Base-by-base conservation (phyloP, 2,113 vertebrate species). In the Carassius carassius region DNA sequence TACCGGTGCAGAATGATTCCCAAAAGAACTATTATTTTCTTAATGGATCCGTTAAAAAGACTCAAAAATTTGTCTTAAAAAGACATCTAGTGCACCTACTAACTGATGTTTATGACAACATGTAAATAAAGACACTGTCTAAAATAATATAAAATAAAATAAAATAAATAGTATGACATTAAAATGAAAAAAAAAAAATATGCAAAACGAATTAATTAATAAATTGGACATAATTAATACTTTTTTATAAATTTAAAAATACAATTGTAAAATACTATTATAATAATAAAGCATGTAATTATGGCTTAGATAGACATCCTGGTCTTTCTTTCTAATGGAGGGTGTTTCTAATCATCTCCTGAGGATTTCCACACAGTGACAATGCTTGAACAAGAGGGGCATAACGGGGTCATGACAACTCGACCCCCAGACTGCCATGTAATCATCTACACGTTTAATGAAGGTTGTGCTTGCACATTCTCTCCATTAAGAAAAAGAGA, bases 401-500 rank as follows among this genome's bases (percentile, higher is more conserved):
- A 47, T 47, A 32, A 54, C 9, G 51, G 37, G 86, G 86, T 86
- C 78, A 74, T 1, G 25, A 56, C 56, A n/a, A 12, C 77, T 84
- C 25, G 56, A 74, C 73, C 78, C 47, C 21, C 16, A 75, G 44
- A 76, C 84, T 51, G 82, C 56, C 47, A 35, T 74, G 78, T 69
- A 41, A 82, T 73, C 85, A 80, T 86, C 85, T 77, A 78, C 60
- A 12, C 19, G 32, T 70, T 85, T 88, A 85, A 90, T 88, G 82
- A 88, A 87, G 84, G 78, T 60, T 85, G 70, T 56, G 29, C 62
- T 23, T 49, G 10, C 78, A 84, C 79, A 78, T 84, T 74, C 87
- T 83, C 85, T 76, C 51, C 41, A n/a, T 58, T 62, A 37, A 44
- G 77, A 85, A 83, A 80, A 86, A 85, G 83, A 72, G 37, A 29